phyloP scores from a whole-genome alignment of 2,797 vertebrate genomes.

The Danio jaintianensis region DNA sequence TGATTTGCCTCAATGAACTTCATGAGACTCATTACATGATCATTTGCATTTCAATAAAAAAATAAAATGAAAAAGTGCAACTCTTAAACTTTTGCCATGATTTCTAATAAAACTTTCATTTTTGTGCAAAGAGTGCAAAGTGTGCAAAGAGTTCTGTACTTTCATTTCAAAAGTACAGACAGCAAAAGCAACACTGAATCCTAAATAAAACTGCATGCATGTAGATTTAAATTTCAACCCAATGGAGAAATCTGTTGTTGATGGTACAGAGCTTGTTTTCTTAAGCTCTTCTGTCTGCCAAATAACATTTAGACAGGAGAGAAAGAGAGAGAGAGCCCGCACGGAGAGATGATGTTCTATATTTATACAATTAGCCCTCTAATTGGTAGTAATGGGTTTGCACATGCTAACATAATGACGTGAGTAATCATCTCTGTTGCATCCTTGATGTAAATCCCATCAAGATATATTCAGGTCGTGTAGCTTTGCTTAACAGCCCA shows the following conservation, averaged over 20 bases:
- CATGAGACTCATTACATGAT: constrained; percentile 59
- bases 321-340: constrained; percentile 49
- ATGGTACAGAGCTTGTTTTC: constrained; percentile 5
- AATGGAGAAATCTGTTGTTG: constrained; percentile 39
- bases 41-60: constrained; percentile 49
- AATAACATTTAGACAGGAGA: constrained; percentile 51
- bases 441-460: constrained; percentile 78
- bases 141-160: too few species aligned
- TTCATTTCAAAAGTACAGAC: not conserved
- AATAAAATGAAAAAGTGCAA: constrained; percentile 10
- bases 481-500: constrained; percentile 47
- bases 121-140: constrained; percentile 12
- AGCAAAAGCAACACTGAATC: not conserved
- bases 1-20: constrained; percentile 58
- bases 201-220: not conserved
- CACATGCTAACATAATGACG: constrained; percentile 81
- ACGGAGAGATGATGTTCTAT: constrained; percentile 73
- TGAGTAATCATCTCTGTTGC: constrained; percentile 75
- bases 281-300: constrained; percentile 50
- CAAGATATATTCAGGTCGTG: constrained; percentile 74
- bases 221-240: constrained; percentile 25
- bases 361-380: constrained; percentile 83
- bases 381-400: constrained; percentile 83
- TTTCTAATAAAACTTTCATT: constrained; percentile 47
- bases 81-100: constrained; percentile 50